Conservation (phyloP, 2,888 invertebrate genomes). For the Dicranocentrus wangi region DNA sequence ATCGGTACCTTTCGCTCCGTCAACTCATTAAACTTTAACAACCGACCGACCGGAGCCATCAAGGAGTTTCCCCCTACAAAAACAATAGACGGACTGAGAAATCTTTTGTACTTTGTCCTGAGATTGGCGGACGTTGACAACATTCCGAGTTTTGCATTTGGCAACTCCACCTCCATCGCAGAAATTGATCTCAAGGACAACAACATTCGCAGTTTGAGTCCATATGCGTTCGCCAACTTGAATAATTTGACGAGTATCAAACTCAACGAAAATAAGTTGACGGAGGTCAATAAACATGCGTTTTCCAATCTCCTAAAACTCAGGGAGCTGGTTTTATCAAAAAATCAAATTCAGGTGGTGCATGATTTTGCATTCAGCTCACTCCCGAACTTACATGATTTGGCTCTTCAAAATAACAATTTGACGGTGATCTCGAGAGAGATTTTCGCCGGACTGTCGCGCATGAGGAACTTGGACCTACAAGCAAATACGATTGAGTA, state of each 20-base stretch:
- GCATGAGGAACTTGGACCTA: slow-evolving; percentile 83
- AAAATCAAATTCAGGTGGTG: slow-evolving; percentile 73
- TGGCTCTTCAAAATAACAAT: slow-evolving; percentile 77
- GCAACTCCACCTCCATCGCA: slow-evolving; percentile 82
- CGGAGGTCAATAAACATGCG: slow-evolving; percentile 82
- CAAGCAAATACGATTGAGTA: slow-evolving; percentile 83
- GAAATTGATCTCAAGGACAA: slow-evolving; percentile 82
- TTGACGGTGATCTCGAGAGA: slow-evolving; percentile 84
- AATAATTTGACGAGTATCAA: slow-evolving; percentile 82
- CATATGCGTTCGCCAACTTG: slow-evolving; percentile 84
- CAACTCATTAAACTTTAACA: slow-evolving; percentile 44
- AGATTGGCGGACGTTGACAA: slow-evolving; percentile 74
- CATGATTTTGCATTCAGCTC: slow-evolving; percentile 73
- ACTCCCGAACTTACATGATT: slow-evolving; percentile 72
- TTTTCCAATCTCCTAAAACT: slow-evolving; percentile 83
- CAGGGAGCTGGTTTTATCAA: slow-evolving; percentile 74
- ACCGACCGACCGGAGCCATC: slow-evolving; percentile 51
- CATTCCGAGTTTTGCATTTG: slow-evolving; percentile 83
- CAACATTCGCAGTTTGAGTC: slow-evolving; percentile 81
- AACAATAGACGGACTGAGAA: slow-evolving; percentile 64
- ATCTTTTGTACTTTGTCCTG: slow-evolving; percentile 60
- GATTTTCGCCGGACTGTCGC: slow-evolving; percentile 85
- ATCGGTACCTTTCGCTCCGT: slow-evolving; percentile 26
- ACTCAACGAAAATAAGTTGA: slow-evolving; percentile 85
- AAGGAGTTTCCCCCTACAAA: slow-evolving; percentile 56